Evolutionary conservation across 2,113 vertebrate species (phyloP), one percentile per base, ranked within the genome.

Genomic region (Peromyscus maniculatus): DNA sequence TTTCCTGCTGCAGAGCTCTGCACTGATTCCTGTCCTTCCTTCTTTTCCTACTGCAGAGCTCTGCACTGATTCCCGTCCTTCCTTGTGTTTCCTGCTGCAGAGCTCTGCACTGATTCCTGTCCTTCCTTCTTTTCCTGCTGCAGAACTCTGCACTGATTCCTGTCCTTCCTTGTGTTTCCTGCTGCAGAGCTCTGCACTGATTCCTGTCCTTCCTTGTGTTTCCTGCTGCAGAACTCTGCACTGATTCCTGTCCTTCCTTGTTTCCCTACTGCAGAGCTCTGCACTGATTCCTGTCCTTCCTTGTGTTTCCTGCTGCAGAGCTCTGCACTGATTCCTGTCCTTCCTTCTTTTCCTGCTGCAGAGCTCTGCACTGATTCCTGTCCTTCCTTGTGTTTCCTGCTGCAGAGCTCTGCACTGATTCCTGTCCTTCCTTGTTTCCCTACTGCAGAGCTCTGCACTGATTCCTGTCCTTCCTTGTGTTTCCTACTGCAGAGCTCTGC

Each of bases 21-120:
- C 57, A 24, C 0, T 62, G 86, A 28, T 3, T 4, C 66, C 39
- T 10, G 3, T 13, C n/a, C n/a, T n/a, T n/a, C n/a, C n/a, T n/a
- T n/a, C n/a, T n/a, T n/a, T n/a, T n/a, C n/a, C n/a, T n/a, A n/a
- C n/a, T n/a, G n/a, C n/a, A n/a, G n/a, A n/a, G n/a, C 72, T 74
- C 22, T n/a, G 33, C 57, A 24, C 0, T 62, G 86, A 28, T 3
- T 4, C 66, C 39, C n/a, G n/a, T n/a, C n/a, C n/a, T n/a, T n/a
- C n/a, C n/a, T n/a, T n/a, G n/a, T n/a, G n/a, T n/a, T n/a, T n/a
- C n/a, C n/a, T n/a, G n/a, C n/a, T n/a, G n/a, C n/a, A n/a, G n/a
- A n/a, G n/a, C 72, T 74, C 22, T n/a, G 33, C 57, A 24, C 0
- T 62, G 86, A 28, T 3, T 4, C 66, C 39, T 10, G 3, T 13